These are phyloP conservation scores for Colius striatus DNA, from an alignment of 2,113 vertebrate species.

Conservation along the genomic window DNA sequence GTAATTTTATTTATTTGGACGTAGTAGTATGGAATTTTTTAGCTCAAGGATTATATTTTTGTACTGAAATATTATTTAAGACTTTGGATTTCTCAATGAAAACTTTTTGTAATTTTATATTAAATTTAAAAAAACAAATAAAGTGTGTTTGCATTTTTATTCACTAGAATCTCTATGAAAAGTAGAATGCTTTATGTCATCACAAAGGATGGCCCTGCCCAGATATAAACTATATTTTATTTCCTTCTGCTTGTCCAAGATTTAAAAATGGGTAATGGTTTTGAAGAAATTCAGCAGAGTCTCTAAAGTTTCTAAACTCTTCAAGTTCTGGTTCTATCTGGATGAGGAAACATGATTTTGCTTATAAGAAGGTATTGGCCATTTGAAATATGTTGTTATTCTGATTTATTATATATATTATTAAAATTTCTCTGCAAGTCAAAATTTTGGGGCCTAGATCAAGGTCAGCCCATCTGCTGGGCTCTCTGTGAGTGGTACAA, in stretches of 20 bases:
- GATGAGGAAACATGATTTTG: neutral
- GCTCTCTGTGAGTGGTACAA: neutral
- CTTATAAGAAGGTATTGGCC: neutral
- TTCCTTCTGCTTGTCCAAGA: neutral
- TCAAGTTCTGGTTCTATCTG: neutral
- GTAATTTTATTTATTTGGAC: slow-evolving; percentile 51
- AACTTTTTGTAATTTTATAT: neutral
- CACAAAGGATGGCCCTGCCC: neutral
- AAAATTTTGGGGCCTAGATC: rapidly evolving
- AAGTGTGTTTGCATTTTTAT: neutral
- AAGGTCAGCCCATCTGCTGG: neutral
- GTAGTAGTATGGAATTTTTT: neutral
- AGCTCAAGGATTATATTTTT: slow-evolving; percentile 23
- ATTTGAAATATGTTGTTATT: neutral
- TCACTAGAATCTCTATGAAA: neutral
- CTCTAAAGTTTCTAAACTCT: neutral
- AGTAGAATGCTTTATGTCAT: neutral
- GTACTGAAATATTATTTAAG: slow-evolving; percentile 19
- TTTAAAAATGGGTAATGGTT: neutral
- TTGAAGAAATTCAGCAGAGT: neutral
- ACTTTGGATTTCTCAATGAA: slow-evolving; percentile 15
- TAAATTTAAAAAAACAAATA: slow-evolving; percentile 4
- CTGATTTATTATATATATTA: neutral
- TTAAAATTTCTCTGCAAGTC: neutral
- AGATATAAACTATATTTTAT: neutral